A percentile compares a stretch with the other conserved stretches of the same genome.
Conservation (phyloP, 2,888 invertebrate species). For the Meteorus cinctellus region DNA sequence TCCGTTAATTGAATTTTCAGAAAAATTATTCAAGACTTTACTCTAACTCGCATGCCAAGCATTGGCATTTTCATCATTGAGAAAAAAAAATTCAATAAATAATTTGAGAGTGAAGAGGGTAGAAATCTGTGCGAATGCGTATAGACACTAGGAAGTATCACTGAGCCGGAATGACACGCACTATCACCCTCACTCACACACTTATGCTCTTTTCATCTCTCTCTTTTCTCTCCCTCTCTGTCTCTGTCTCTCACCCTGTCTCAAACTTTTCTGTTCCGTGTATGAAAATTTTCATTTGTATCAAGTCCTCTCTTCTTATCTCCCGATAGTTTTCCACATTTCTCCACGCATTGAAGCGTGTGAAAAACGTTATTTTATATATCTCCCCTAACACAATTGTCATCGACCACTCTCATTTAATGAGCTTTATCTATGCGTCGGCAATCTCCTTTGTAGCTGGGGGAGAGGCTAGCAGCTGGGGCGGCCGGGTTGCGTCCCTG, state of each 20-base stretch:
- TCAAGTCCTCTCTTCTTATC: conserved; percentile 35
- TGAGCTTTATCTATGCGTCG: conserved; percentile 19
- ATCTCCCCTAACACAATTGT: neutral
- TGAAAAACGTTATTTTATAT: neutral
- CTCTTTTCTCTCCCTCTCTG: no score
- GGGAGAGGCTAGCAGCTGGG: conserved; percentile 69
- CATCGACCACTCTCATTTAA: neutral
- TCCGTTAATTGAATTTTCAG: neutral
- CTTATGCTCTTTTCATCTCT: conserved; percentile 25
- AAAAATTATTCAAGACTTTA: neutral
- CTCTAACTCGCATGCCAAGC: conserved; percentile 11
- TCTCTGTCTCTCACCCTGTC: no score
- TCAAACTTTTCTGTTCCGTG: no score
- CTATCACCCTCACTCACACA: neutral
- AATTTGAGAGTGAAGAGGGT: conserved; percentile 33
- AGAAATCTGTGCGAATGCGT: conserved; percentile 41
- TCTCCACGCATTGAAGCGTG: conserved; percentile 17
- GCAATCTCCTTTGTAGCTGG: conserved; percentile 64
- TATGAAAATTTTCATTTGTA: neutral
- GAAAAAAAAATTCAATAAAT: conserved; percentile 24
- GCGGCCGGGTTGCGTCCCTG: conserved; percentile 65
- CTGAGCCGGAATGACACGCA: conserved; percentile 15
- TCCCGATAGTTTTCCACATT: conserved; percentile 8
- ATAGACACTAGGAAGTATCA: conserved; percentile 43
- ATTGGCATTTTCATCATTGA: neutral